Evolutionary conservation across 2,797 vertebrate species (phyloP).

Genomic region (Xenopus petersii): DNA sequence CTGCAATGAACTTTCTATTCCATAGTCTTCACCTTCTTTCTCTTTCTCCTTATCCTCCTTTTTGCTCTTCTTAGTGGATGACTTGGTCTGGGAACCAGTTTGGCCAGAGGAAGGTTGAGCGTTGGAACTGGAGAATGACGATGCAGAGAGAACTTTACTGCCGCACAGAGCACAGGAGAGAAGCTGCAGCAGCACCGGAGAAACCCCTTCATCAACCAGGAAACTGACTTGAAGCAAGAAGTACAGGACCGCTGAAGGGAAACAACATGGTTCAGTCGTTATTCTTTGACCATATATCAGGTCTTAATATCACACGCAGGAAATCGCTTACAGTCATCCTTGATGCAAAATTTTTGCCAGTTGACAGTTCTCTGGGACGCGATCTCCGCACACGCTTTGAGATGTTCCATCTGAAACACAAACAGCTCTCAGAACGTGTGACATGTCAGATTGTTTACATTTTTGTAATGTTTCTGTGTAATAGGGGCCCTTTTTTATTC

Average conservation of each 20-base stretch:
- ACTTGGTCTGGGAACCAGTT: constrained; percentile 82
- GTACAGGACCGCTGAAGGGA: constrained; percentile 84
- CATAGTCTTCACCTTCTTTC: constrained; percentile 79
- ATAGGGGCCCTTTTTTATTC: no score
- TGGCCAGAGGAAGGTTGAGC: constrained; percentile 73
- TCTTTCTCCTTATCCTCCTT: constrained; percentile 98
- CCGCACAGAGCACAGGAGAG: constrained; percentile 96
- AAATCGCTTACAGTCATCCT: constrained; percentile 84
- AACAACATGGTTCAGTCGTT: constrained; percentile 10
- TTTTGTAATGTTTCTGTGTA: no score
- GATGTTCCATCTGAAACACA: constrained; percentile 87
- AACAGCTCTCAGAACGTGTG: not conserved
- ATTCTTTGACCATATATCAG: no score
- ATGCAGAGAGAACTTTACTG: constrained; percentile 86
- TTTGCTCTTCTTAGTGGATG: constrained; percentile 96
- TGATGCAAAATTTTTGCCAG: constrained; percentile 99
- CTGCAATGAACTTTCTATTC: not conserved
- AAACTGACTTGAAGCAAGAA: constrained; percentile 98
- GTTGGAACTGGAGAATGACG: constrained; percentile 71
- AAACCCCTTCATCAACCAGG: constrained; percentile 94
- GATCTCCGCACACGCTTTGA: constrained; percentile 97
- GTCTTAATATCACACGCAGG: no score
- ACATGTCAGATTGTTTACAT: no score
- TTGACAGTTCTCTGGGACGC: constrained; percentile 93
- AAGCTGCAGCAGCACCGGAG: constrained; percentile 90